Evolutionary conservation across 2,888 invertebrate genomes (phyloP), one percentile per base, ranked within the genome.

Genomic region (Apotomis turbidana): DNA sequence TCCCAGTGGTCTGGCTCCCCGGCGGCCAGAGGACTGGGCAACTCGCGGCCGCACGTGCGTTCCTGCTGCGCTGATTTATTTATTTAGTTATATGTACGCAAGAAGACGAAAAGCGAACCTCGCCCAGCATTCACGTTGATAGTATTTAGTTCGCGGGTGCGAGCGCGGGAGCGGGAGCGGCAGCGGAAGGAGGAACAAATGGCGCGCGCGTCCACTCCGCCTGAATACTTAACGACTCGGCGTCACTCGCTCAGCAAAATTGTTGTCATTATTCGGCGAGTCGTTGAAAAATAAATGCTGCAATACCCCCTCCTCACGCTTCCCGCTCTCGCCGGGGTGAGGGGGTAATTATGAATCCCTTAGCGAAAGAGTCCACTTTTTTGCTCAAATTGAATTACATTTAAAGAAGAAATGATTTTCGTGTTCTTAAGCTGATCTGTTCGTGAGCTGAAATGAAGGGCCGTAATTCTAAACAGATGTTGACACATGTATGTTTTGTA

Each of bases 281-380:
- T 67, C 71, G 67, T 62, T 68, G 36, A 72, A 72, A 72, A 72
- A 72, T 72, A 72, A 72, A 72, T 68, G 72, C 68, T 59, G 68
- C 72, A 72, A 63, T 72, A 72, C 52, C 51, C 58, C 46, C 44
- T 51, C 52, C 15, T n/a, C 52, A 41, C 44, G 10, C 49, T 36
- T 15, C 36, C 54, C 4, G 15, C 52, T 13, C 41, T 27, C 59
- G 3, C 38, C 52, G 12, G n/a, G 62, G 6, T 9, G 51, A 6
- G 59, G 70, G 36, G 71, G 63, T 63, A 68, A 72, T 72, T 68
- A 72, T 68, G 72, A 72, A 68, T 72, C 72, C 72, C 72, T 68
- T 63, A 59, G 68, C 54, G 46, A 68, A 68, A 63, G 68, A 68
- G 68, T 72, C 68, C 62, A 72, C 72, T 72, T 68, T 71, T 68